Percentiles rank a stretch among this genome's conserved stretches.
These are phyloP conservation scores for Flabesymbios commensalis DNA, from an alignment of 2,888 invertebrate genomes.

Conservation along the genomic window DNA sequence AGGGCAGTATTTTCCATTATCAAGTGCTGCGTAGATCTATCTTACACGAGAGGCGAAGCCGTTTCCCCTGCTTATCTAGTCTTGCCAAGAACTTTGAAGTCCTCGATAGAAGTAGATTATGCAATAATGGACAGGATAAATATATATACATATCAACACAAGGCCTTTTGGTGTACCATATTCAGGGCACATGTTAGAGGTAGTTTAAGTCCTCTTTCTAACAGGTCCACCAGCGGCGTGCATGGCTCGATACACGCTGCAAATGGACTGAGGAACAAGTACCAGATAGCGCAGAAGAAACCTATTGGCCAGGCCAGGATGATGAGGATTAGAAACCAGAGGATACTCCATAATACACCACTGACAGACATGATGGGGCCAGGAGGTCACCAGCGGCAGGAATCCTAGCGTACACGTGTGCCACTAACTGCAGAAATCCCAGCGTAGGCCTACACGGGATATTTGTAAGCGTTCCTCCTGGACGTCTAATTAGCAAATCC, in stretches of 20 bases:
- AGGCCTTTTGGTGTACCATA: conserved; percentile 51
- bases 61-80: too few species aligned
- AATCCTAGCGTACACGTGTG: too few species aligned
- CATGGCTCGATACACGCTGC: conserved; percentile 52
- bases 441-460: too few species aligned
- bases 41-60: too few species aligned
- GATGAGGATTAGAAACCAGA: conserved; percentile 56
- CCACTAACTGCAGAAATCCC: too few species aligned
- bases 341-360: conserved; percentile 52
- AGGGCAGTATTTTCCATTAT: too few species aligned
- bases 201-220: conserved; percentile 53
- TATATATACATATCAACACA: conserved; percentile 43
- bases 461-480: too few species aligned
- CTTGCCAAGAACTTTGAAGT: too few species aligned
- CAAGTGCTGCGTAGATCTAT: too few species aligned
- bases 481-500: too few species aligned
- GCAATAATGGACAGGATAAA: too few species aligned
- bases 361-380: conserved; percentile 28
- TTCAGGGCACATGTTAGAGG: conserved; percentile 56
- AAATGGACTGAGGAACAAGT: conserved; percentile 50
- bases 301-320: conserved; percentile 58
- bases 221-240: conserved; percentile 46
- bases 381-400: conserved; percentile 16
- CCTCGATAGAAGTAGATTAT: too few species aligned
- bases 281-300: conserved; percentile 42